Conservation (phyloP, 1,140 invertebrate genomes). For the Yoshiicerus persimilis region DNA sequence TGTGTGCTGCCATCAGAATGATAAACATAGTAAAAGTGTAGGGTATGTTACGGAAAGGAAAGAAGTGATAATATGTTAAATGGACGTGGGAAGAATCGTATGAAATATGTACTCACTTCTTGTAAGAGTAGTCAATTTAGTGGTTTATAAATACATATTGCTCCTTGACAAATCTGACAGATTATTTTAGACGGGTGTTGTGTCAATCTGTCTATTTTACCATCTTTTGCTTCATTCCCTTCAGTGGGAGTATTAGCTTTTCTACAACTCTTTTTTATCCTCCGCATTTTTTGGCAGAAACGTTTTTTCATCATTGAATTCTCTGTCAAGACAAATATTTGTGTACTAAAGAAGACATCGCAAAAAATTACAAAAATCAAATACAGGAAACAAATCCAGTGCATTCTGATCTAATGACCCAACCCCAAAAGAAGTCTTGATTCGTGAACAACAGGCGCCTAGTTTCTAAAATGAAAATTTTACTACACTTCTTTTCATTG, state of each 20-base stretch:
- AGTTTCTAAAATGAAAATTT: no score
- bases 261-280: background rate
- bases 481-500: no score
- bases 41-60: background rate
- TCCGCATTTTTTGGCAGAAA: background rate
- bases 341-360: no score
- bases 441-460: no score
- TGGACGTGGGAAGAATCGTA: background rate
- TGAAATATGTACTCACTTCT: background rate
- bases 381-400: no score
- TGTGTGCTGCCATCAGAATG: background rate
- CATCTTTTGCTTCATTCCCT: background rate
- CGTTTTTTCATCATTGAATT: background rate
- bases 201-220: background rate
- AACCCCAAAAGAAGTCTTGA: no score
- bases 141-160: background rate
- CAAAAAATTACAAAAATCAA: no score
- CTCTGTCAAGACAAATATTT: no score
- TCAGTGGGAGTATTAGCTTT: background rate
- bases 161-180: background rate
- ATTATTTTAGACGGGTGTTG: conserved; percentile 8
- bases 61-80: background rate
- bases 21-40: background rate
- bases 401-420: no score
- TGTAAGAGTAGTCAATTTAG: background rate